Conservation (phyloP, 2,113 vertebrate species). For the Vireo altiloquus region DNA sequence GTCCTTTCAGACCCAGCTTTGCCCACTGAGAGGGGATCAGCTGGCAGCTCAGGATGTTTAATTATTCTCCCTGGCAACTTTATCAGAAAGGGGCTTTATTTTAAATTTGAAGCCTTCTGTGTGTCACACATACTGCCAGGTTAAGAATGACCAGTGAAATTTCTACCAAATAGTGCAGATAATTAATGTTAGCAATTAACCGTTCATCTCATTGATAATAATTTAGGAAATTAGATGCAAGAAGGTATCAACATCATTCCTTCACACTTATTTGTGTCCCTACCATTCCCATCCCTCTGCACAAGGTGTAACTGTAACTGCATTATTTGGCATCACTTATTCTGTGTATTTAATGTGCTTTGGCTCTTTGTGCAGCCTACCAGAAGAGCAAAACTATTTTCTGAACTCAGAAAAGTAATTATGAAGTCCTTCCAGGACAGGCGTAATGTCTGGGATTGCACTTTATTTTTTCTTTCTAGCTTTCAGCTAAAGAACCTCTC, state of each 20-base stretch:
- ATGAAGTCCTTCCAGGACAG: not conserved
- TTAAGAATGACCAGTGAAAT: not conserved
- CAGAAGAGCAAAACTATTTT: not conserved
- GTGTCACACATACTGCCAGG: not conserved
- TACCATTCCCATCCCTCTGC: not conserved
- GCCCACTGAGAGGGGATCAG: not conserved
- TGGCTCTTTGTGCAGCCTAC: not conserved
- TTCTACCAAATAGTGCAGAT: not conserved
- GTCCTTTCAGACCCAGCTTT: not conserved
- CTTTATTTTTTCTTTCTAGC: not conserved
- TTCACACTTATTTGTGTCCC: not conserved
- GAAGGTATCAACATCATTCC: not conserved
- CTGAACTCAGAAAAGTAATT: not conserved
- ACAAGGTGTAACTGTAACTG: not conserved
- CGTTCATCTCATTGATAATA: fast-evolving
- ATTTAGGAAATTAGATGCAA: not conserved
- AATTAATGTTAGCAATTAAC: not conserved
- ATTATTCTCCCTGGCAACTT: not conserved
- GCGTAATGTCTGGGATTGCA: not conserved
- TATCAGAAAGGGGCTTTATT: not conserved
- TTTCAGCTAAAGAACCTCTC: not conserved
- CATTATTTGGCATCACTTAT: not conserved
- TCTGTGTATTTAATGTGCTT: not conserved
- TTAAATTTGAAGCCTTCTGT: not conserved
- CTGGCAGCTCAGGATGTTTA: not conserved